A percentile compares a stretch with the other conserved stretches of the same genome.
These are phyloP conservation scores for Cheirogaleus major DNA, from an alignment of 2,797 vertebrate species.

Conservation along the genomic window DNA sequence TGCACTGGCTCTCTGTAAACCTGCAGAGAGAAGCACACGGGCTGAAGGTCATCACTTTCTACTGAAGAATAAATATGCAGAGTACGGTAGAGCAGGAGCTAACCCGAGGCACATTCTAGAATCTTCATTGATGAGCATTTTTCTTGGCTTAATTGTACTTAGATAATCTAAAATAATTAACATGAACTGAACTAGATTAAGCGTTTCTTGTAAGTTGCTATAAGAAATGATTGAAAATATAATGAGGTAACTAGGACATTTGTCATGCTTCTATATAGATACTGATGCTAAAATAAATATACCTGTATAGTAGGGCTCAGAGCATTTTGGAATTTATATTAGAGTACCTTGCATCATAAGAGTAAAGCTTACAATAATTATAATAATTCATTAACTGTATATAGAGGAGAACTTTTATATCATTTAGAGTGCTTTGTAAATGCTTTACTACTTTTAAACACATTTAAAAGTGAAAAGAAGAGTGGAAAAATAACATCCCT, in stretches of 20 bases:
- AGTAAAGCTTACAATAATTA: neutral
- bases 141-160: neutral
- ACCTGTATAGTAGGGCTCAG: neutral
- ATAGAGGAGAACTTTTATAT: neutral
- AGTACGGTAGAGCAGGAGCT: accelerated
- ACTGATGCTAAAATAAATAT: neutral
- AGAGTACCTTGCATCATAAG: neutral
- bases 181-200: neutral
- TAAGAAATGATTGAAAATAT: constrained; percentile 9
- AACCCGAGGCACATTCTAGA: too few species aligned
- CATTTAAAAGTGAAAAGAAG: neutral
- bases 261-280: neutral
- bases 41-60: neutral
- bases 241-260: neutral
- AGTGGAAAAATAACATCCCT: neutral
- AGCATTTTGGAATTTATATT: neutral
- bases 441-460: neutral
- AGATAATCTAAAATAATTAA: neutral
- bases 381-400: neutral
- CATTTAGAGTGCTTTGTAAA: neutral
- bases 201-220: neutral
- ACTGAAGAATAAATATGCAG: neutral
- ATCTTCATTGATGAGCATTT: neutral
- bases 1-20: constrained; percentile 93
- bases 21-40: constrained; percentile 72